phyloP scores from a whole-genome alignment of 2,888 invertebrate genomes.

The Gymnoscelis rufifasciata region DNA sequence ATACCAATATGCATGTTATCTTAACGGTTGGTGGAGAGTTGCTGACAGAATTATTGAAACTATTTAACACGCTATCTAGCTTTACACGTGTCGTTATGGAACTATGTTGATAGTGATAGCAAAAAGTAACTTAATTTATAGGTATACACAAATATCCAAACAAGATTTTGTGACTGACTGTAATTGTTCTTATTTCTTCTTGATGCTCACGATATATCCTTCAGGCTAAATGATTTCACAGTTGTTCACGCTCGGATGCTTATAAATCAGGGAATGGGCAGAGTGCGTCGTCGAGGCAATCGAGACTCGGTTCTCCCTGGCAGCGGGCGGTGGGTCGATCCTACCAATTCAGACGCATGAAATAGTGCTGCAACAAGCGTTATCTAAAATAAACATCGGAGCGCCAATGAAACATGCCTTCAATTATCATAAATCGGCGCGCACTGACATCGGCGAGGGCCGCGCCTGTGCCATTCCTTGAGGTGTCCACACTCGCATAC shows the following conservation, averaged over 20 bases:
- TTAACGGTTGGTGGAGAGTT: constrained; percentile 33
- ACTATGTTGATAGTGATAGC: no score
- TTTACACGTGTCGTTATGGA: no score
- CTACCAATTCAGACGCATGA: constrained; percentile 71
- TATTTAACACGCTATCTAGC: constrained; percentile 5
- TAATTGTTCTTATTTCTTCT: no score
- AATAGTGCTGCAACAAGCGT: constrained; percentile 69
- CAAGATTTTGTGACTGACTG: no score
- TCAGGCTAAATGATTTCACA: constrained; percentile 56
- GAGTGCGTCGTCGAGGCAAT: constrained; percentile 59
- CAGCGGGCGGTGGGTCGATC: constrained; percentile 56
- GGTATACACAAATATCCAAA: no score
- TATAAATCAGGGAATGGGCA: constrained; percentile 63
- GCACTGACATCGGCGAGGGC: constrained; percentile 65
- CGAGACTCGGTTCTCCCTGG: constrained; percentile 47
- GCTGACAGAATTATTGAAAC: constrained; percentile 21
- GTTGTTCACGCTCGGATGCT: constrained; percentile 54
- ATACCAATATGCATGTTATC: constrained; percentile 35
- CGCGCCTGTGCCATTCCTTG: constrained; percentile 54
- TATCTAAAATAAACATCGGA: constrained; percentile 79
- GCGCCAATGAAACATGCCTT: constrained; percentile 76
- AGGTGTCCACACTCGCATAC: constrained; percentile 44
- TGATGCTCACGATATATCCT: constrained; percentile 34
- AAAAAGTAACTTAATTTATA: no score
- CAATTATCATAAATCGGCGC: constrained; percentile 78